Conservation (phyloP, 2,797 vertebrate genomes). For the Enteromius treurensis region DNA sequence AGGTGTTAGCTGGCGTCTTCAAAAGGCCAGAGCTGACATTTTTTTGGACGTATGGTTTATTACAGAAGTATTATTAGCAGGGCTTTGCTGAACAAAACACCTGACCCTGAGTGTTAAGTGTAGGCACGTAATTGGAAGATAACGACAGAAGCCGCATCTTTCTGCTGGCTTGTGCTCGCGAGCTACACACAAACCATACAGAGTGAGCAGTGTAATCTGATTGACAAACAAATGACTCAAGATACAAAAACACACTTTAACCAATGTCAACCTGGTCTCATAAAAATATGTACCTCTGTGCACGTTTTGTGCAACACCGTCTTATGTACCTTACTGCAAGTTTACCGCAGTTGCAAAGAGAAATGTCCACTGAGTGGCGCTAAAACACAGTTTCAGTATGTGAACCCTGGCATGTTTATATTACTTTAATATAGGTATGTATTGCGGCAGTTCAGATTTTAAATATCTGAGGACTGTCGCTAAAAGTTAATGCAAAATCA, state of each 20-base stretch:
- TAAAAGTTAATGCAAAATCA: too few relatives aligned
- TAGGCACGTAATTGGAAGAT: neutral
- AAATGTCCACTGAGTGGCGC: too few relatives aligned
- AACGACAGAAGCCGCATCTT: neutral
- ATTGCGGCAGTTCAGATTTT: too few relatives aligned
- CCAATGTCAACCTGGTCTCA: neutral
- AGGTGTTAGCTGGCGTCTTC: neutral
- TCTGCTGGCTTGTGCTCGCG: neutral
- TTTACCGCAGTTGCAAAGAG: too few relatives aligned
- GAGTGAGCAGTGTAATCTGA: neutral
- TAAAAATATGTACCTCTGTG: too few relatives aligned
- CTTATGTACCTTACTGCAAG: too few relatives aligned
- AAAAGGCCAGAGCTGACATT: neutral
- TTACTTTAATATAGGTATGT: too few relatives aligned
- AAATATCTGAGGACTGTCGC: too few relatives aligned
- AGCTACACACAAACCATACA: neutral
- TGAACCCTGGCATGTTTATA: too few relatives aligned
- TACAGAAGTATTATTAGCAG: neutral
- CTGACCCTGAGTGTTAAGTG: neutral
- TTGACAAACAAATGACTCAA: neutral
- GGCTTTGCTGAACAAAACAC: neutral
- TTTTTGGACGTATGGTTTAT: neutral
- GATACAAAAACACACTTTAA: neutral
- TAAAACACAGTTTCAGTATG: too few relatives aligned
- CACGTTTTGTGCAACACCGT: too few relatives aligned